Evolutionary conservation across 2,888 invertebrate genomes (phyloP).

Genomic region (Leptogaster cylindrica): DNA sequence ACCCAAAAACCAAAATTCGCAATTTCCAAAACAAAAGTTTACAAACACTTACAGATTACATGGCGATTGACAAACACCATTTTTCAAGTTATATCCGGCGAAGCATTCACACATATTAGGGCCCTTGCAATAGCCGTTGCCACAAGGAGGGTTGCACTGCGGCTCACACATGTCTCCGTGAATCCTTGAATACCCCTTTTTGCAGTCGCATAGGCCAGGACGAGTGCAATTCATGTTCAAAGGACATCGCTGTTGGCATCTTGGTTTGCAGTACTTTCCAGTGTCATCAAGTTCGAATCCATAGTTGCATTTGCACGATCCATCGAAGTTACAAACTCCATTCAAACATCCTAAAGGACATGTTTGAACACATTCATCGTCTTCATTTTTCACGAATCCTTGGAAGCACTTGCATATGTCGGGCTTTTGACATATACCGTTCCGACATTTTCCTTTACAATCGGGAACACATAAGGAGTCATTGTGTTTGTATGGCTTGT

Average conservation of each 20-base stretch:
- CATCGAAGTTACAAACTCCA: constrained; percentile 68
- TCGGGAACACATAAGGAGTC: constrained; percentile 62
- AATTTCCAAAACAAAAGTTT: neutral
- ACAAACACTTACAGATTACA: constrained; percentile 62
- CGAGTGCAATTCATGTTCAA: constrained; percentile 64
- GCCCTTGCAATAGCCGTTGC: constrained; percentile 66
- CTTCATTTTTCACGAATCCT: constrained; percentile 67
- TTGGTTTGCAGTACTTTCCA: constrained; percentile 65
- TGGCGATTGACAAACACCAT: constrained; percentile 57
- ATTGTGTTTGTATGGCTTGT: constrained; percentile 67
- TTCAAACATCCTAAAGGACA: constrained; percentile 74
- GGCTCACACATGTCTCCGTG: constrained; percentile 47
- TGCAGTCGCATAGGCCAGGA: constrained; percentile 57
- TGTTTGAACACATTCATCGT: constrained; percentile 68
- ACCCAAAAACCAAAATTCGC: neutral
- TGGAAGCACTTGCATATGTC: constrained; percentile 66
- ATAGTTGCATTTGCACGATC: constrained; percentile 68
- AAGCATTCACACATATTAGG: constrained; percentile 68
- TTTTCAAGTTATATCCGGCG: constrained; percentile 62
- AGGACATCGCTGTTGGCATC: constrained; percentile 61
- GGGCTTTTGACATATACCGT: constrained; percentile 67
- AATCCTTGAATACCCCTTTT: constrained; percentile 59
- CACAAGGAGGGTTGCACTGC: constrained; percentile 56
- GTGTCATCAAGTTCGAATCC: constrained; percentile 56
- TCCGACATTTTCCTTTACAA: constrained; percentile 63